Percentiles rank a stretch among this genome's conserved stretches.
These are phyloP conservation scores for Meloidogyne chitwoodi DNA, from an alignment of 1,140 invertebrate species.

Conservation along the genomic window DNA sequence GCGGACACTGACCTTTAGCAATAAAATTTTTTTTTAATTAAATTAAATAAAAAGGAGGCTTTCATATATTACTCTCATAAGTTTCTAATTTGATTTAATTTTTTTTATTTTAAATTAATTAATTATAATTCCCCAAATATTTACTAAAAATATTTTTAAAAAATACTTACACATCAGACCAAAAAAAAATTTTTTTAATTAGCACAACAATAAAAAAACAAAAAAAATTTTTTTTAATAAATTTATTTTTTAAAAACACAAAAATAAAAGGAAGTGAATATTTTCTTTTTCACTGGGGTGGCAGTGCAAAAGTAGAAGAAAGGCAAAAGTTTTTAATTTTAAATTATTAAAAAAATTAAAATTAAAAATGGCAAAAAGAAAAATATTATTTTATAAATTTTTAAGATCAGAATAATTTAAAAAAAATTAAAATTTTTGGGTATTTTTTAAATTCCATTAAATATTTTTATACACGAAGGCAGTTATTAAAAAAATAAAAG, in stretches of 20 bases:
- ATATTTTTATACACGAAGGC: no score
- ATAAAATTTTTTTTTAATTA: no score
- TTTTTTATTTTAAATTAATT: no score
- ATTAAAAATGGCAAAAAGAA: neutral
- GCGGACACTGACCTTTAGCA: no score
- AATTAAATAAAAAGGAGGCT: no score
- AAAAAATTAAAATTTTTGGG: conserved; percentile 7
- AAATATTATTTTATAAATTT: neutral
- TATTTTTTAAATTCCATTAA: no score
- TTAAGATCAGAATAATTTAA: neutral
- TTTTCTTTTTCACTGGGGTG: conserved; percentile 15
- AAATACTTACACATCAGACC: neutral
- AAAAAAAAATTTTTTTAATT: neutral
- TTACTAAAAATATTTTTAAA: neutral
- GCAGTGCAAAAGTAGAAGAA: conserved; percentile 11
- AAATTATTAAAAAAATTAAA: conserved; percentile 8
- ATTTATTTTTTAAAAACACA: neutral
- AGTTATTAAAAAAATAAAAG: no score
- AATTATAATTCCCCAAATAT: no score
- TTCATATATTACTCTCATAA: no score
- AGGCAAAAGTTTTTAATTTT: conserved; percentile 17
- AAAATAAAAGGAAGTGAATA: neutral
- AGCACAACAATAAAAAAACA: neutral
- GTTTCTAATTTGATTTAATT: no score
- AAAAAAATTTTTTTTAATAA: neutral